Evolutionary conservation across 2,113 vertebrate species (phyloP), one percentile per base, ranked within the genome.

Genomic region (Ceratotherium simum): DNA sequence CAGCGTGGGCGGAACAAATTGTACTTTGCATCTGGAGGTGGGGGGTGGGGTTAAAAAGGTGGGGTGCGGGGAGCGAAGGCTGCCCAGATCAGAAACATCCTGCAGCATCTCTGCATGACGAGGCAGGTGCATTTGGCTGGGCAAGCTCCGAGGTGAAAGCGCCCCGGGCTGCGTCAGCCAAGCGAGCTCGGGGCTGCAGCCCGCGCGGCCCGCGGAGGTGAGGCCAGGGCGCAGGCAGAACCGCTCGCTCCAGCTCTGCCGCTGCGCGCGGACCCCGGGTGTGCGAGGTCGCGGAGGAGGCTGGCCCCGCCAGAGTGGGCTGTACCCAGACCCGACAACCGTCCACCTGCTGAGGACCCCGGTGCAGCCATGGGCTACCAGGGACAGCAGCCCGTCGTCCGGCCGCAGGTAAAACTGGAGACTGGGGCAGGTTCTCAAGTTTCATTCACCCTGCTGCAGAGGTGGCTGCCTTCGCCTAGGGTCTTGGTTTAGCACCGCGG

Each of bases 351-450:
- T 4, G 29, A 18, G 65, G 75, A 81, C 42, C 23, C 5, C 5
- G 6, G 2, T 0, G 69, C 70, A 60, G 85, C 85, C 70, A 98
- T 98, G 97, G 75, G 92, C 60, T 96, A 90, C 95, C 96, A 86
- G 78, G 91, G 31, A 3, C 93, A 75, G 42, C 67, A 20, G 18
- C 82, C n/a, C 0, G 17, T 2, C 42, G 4, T 25, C 48, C 48
- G 42, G 0, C 60, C 20, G 5, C 97, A 97, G 98, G 98, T 98
- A 98, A 93, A 46, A 36, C 36, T 27, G 29, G 46, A 39, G 5
- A 23, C 8, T 0, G 5, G 48, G 62, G 8, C 83, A 18, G 23
- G 31, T 25, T 51, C 79, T 39, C 16, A 6, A 31, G 16, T 36
- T 78, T 64, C 56, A 16, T 39, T 67, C 36, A 64, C 16, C 33